Evolutionary conservation across 2,888 invertebrate species (phyloP), one percentile per base, ranked within the genome.

Genomic region (Siphlonurus alternatus): DNA sequence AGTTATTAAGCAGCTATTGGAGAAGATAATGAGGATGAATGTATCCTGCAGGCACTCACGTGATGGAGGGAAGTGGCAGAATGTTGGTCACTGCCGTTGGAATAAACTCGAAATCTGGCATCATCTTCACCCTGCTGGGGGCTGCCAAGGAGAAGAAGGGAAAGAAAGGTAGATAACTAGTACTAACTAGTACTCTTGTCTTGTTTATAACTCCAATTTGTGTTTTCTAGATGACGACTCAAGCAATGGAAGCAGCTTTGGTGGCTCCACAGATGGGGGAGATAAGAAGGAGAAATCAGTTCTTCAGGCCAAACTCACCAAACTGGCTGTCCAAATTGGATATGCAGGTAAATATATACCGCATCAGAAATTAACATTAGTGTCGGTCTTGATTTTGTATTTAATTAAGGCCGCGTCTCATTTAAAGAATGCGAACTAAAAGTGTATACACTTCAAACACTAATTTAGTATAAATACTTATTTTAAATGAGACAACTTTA

Each of bases 61-160:
- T 84, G 15, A 85, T 85, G 84, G 85, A 85, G 72, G 85, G 84
- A 38, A 82, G 81, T 70, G 84, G 84, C 1, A 81, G 81, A 73
- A 81, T 84, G 79, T 69, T 85, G 66, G 81, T 84, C 59, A 80
- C 82, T 5, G 84, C 84, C 10, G 84, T 85, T 5, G 85, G 85
- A 19, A 75, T 83, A 67, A 82, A 85, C 73, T 83, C 83, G n/a
- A 83, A 84, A 71, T 82, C 84, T 53, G 84, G 85, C 63, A 84
- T 84, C 69, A 85, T 85, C 68, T 83, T 83, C 73, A 79, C 81
- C 15, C 75, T 85, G 25, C 75, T 85, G 62, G 83, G 83, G 20
- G 83, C 81, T 10, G 74, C 74, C 7, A 75, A 72, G 5, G 74
- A 74, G 25, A 73, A 73, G 65, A 74, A 75, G 19, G 74, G 75